These are phyloP conservation scores for Bugulina stolonifera DNA, from an alignment of 2,888 invertebrate genomes.

Conservation along the genomic window DNA sequence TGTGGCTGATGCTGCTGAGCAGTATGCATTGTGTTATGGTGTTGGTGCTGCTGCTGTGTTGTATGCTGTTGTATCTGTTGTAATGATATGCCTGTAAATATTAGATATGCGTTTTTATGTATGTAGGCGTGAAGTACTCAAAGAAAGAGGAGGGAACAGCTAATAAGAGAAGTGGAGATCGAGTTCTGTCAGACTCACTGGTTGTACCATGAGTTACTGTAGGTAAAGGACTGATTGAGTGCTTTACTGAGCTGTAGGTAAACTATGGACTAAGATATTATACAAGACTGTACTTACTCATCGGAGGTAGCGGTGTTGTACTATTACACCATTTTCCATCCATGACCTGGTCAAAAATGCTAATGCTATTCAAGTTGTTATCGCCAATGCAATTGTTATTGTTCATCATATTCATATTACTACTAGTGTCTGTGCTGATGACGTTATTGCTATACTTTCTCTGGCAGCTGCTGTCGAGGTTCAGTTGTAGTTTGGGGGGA, in stretches of 20 bases:
- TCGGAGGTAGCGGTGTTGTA: background rate
- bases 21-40: background rate
- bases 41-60: slow-evolving; percentile 4
- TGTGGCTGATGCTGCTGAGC: background rate
- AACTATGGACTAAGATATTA: too few species aligned
- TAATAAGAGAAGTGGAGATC: too few species aligned
- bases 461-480: background rate
- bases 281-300: slow-evolving; percentile 19
- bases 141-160: too few species aligned
- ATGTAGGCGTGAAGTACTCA: background rate
- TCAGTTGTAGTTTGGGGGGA: background rate
- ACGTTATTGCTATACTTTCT: background rate
- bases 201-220: too few species aligned
- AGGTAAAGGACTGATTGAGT: too few species aligned
- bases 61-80: slow-evolving; percentile 22
- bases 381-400: background rate
- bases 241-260: too few species aligned
- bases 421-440: background rate
- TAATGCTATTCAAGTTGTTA: background rate
- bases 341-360: background rate
- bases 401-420: background rate
- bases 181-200: too few species aligned
- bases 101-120: too few species aligned
- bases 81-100: slow-evolving; percentile 8
- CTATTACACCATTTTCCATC: slow-evolving; percentile 4